Evolutionary conservation across 2,888 invertebrate genomes (phyloP).

Genomic region (Choristoneura rosaceana): DNA sequence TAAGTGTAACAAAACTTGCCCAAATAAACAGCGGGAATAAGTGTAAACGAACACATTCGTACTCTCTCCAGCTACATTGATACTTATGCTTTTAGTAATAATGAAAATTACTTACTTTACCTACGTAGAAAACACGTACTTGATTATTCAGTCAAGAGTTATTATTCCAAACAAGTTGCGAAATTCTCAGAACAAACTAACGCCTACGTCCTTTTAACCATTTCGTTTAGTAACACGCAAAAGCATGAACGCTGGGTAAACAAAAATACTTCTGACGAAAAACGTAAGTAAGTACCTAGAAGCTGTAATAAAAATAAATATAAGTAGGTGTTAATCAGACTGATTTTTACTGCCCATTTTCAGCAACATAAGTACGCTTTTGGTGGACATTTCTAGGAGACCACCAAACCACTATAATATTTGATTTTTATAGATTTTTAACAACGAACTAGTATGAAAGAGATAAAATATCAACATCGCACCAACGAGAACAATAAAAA

Average conservation of each 20-base stretch:
- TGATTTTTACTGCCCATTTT: no score
- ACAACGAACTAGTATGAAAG: background rate
- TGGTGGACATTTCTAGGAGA: no score
- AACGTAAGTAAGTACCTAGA: background rate
- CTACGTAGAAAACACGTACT: background rate
- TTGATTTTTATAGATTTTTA: background rate
- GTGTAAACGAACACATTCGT: conserved; percentile 56
- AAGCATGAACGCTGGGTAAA: background rate
- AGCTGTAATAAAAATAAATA: no score
- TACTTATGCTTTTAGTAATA: background rate
- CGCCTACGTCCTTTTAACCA: background rate
- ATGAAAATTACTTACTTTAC: conserved; percentile 5
- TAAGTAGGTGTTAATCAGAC: no score
- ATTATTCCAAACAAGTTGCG: background rate
- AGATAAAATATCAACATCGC: background rate
- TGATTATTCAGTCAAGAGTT: background rate
- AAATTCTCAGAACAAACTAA: background rate
- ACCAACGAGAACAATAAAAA: conserved; percentile 2
- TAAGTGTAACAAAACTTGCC: conserved; percentile 64
- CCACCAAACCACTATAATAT: no score
- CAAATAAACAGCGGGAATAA: conserved; percentile 52
- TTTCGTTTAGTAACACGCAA: background rate
- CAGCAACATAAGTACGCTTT: no score
- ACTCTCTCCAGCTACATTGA: conserved; percentile 47
- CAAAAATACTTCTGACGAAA: no score